phyloP scores from a whole-genome alignment of 1,140 invertebrate genomes.

The Matsumurasca onukii region DNA sequence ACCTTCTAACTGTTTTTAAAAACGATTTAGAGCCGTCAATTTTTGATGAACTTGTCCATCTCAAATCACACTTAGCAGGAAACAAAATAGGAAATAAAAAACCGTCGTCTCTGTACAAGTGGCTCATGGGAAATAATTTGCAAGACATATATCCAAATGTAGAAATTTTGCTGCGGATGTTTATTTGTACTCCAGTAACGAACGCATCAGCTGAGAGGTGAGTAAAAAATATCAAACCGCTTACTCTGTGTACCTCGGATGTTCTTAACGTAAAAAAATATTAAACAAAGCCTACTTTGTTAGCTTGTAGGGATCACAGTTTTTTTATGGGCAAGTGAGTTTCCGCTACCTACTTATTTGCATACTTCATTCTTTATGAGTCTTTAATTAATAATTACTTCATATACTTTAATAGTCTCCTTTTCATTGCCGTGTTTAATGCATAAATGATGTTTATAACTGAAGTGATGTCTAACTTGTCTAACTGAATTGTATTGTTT shows the following conservation, averaged over 20 bases:
- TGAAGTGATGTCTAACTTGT: neutral
- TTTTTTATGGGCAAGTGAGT: conserved; percentile 19
- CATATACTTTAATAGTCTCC: neutral
- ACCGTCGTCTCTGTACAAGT: conserved; percentile 18
- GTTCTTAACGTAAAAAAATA: conserved; percentile 8
- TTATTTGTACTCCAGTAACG: conserved; percentile 22
- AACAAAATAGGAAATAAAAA: conserved; percentile 7
- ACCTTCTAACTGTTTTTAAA: conserved; percentile 4
- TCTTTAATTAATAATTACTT: conserved; percentile 2
- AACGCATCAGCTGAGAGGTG: conserved; percentile 26
- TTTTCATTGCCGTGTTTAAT: conserved; percentile 8
- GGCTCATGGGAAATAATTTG: conserved; percentile 15
- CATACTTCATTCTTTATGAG: conserved; percentile 10
- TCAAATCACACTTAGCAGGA: neutral
- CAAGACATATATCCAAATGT: conserved; percentile 24
- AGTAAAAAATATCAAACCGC: conserved; percentile 16
- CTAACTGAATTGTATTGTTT: neutral
- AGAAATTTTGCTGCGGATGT: conserved; percentile 19
- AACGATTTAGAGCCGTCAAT: conserved; percentile 3
- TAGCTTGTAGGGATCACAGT: conserved; percentile 24
- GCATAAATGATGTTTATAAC: neutral
- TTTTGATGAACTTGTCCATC: neutral
- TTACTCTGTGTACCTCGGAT: neutral
- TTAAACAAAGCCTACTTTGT: conserved; percentile 20
- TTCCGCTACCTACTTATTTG: conserved; percentile 1